Evolutionary conservation across 1,140 invertebrate species (phyloP).

Genomic region (Philopotamus ludificatus): DNA sequence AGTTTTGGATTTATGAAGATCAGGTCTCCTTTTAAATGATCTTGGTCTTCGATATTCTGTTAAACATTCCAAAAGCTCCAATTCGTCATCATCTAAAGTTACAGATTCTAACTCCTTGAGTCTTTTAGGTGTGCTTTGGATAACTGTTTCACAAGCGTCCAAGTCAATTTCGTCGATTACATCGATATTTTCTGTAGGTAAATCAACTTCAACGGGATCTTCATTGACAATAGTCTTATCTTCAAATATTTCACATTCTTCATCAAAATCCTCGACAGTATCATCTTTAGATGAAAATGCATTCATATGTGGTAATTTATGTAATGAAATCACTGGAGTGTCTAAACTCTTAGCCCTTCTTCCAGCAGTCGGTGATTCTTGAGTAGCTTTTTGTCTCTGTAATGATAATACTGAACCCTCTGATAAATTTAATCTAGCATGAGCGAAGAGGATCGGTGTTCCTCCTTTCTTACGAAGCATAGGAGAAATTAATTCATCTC

Average conservation of each 20-base stretch:
- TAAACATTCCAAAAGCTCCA: constrained; percentile 55
- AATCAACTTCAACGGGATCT: constrained; percentile 42
- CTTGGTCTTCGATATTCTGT: constrained; percentile 53
- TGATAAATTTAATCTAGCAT: constrained; percentile 73
- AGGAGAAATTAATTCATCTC: constrained; percentile 59
- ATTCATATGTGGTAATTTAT: constrained; percentile 75
- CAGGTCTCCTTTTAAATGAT: constrained; percentile 54
- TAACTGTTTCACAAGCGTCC: constrained; percentile 50
- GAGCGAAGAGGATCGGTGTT: constrained; percentile 74
- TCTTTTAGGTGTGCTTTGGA: constrained; percentile 41
- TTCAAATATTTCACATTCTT: constrained; percentile 64
- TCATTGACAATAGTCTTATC: constrained; percentile 58
- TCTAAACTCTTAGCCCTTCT: constrained; percentile 79
- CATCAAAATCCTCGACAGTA: constrained; percentile 69
- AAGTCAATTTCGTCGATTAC: constrained; percentile 59
- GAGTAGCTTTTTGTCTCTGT: constrained; percentile 69
- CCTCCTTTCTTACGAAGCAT: constrained; percentile 66
- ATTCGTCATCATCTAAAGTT: constrained; percentile 59
- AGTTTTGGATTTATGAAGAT: constrained; percentile 50
- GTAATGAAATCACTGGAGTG: constrained; percentile 75
- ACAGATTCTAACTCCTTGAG: constrained; percentile 49
- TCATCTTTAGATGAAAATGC: constrained; percentile 86
- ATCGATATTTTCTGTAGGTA: constrained; percentile 49
- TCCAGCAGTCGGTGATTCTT: constrained; percentile 70
- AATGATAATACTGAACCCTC: constrained; percentile 76